Base-by-base conservation (phyloP, 2,888 invertebrate species). In the Idaea biselata region DNA sequence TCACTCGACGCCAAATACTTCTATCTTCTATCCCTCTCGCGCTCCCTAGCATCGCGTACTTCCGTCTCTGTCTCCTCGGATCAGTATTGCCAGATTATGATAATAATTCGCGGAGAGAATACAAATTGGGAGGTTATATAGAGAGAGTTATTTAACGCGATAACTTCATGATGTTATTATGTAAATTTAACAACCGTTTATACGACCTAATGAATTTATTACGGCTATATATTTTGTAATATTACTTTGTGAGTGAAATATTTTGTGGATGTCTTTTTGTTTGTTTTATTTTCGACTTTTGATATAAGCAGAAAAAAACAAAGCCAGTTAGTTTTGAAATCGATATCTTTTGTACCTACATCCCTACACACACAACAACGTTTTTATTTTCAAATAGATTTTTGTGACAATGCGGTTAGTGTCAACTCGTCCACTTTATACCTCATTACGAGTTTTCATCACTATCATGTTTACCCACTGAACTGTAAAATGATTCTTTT, bases 101-200 rank as follows among this genome's bases (percentile, higher is more conserved):
- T 88, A 88, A 89, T 88, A 74, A 71, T 68, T 78, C 66, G 72
- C 78, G 75, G 73, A 74, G 78, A 81, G 90, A 88, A 90, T 91
- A 91, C 83, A 85, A 90, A 90, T 89, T 85, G 88, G 88, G 82
- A 79, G 79, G 81, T 90, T 88, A 89, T 89, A 87, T 89, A 86
- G 87, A 84, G 84, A 82, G 89, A 90, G 83, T 84, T 88, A 87
- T 88, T 87, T 85, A 87, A 84, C 82, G 83, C 79, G 76, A 75
- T 75, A 73, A 65, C 68, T 78, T 78, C 69, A 83, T 81, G 80
- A 83, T 81, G 75, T 75, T 75, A 78, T 75, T 77, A 76, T 74
- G 73, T 67, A 69, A 71, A 77, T 78, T 78, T 75, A 72, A 74
- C 73, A 71, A 70, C 67, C 68, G 68, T 69, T 71, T 70, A 70